Base-by-base conservation (phyloP, 2,113 vertebrate species). In the Tenrec ecaudatus region DNA sequence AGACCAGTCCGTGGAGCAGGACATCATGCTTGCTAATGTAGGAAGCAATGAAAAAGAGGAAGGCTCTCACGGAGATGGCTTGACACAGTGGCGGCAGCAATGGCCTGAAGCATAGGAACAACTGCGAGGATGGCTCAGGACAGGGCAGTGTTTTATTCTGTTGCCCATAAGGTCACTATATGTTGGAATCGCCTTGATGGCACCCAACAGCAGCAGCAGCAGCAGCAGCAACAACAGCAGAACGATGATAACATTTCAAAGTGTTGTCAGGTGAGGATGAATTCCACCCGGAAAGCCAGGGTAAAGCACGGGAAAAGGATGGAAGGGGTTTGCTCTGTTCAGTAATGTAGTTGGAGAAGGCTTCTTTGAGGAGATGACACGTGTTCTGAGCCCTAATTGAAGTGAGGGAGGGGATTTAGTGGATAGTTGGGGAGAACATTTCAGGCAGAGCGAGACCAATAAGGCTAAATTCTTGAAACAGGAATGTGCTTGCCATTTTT, bases 381-480 rank as follows among this genome's bases (percentile, higher is more conserved):
- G 5, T 69, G n/a, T 27, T 60, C 23, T 73, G 3, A 88, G 27
- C 11, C 6, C 17, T 53, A 23, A 27, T 22, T 43, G 40, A 87
- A 92, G 43, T 0, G 0, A 25, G 1, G 4, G 20, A 36, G 1
- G 6, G 29, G 19, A 23, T 1, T n/a, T 43, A 27, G 23, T 84
- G 66, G 68, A 29, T 82, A 16, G 15, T 9, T 38, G 15, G 22
- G 43, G 10, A 12, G 16, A 6, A 62, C 5, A 5, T 57, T 95
- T 77, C 69, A 95, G 84, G 27, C 47, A 53, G 40, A 71, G 81
- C 84, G 71, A 53, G 43, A 78, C 0, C 2, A 82, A 17, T 0
- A 68, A n/a, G 29, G 22, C 47, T 7, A 47, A 77, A 75, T 62
- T 62, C 15, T 23, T 33, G 62, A 73, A 23, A 75, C 43, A 78